A percentile compares a stretch with the other conserved stretches of the same genome.
phyloP scores from a whole-genome alignment of 2,113 vertebrate species.

The Pogonocichla stellata region DNA sequence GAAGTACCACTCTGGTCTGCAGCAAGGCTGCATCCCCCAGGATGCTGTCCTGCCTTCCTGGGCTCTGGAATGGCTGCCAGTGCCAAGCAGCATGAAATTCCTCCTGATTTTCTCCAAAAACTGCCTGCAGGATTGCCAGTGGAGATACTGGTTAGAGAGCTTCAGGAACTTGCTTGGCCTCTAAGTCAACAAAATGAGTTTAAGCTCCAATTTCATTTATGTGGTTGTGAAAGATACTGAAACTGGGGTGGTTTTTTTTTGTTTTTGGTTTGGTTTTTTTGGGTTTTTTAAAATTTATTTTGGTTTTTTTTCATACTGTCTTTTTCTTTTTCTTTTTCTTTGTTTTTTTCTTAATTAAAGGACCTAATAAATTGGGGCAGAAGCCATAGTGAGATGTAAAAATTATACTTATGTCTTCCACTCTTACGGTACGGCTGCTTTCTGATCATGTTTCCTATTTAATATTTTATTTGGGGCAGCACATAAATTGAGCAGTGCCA shows the following conservation, averaged over 20 bases:
- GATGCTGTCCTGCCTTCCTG: background rate
- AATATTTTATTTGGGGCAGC: background rate
- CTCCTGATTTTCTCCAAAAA: background rate
- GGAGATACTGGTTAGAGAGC: background rate
- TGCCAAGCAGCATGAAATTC: background rate
- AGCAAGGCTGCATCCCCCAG: background rate
- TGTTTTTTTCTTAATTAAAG: background rate
- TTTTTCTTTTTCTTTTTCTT: background rate
- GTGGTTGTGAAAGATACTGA: background rate
- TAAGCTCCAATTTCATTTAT: background rate
- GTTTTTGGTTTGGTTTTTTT: too few relatives aligned
- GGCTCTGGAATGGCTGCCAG: background rate
- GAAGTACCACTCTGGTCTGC: background rate
- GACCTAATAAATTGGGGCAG: background rate
- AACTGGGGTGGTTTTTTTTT: background rate
- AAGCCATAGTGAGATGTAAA: background rate
- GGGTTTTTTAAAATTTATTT: too few relatives aligned
- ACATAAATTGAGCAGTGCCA: background rate
- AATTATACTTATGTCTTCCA: background rate
- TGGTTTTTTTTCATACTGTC: too few relatives aligned
- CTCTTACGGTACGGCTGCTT: background rate
- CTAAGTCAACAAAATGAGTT: background rate
- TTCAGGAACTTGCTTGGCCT: background rate
- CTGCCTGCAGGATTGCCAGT: background rate
- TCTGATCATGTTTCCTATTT: background rate